Evolutionary conservation across 1,140 invertebrate species (phyloP).

Genomic region (Pseudomyrmex pallidus): DNA sequence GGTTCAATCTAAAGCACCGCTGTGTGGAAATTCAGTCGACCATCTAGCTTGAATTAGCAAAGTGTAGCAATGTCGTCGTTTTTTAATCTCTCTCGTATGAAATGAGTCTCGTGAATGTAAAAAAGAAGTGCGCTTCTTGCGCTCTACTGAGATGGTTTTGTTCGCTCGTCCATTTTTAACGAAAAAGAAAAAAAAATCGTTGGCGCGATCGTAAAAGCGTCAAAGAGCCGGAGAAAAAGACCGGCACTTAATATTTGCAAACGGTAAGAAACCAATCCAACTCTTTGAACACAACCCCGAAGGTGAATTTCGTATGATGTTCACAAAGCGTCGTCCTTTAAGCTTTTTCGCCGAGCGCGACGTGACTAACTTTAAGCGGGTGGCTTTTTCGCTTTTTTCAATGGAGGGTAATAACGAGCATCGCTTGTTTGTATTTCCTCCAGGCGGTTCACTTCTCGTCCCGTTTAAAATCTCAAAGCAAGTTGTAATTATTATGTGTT

Average conservation of each 20-base stretch:
- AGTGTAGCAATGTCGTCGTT: neutral
- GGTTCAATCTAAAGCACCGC: neutral
- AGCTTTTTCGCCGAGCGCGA: slow-evolving; percentile 4
- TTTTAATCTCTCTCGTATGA: slow-evolving; percentile 29
- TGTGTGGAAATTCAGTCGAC: neutral
- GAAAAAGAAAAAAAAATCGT: neutral
- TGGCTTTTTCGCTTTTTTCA: slow-evolving; percentile 5
- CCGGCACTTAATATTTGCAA: slow-evolving; percentile 44
- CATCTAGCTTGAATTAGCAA: slow-evolving; percentile 15
- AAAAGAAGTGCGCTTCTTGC: neutral
- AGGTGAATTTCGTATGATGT: slow-evolving; percentile 16
- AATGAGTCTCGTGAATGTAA: slow-evolving; percentile 11
- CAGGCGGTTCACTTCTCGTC: neutral
- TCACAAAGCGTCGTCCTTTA: neutral
- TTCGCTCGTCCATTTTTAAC: neutral
- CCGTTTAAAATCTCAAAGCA: neutral
- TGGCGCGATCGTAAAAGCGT: slow-evolving; percentile 30
- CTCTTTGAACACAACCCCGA: slow-evolving; percentile 3
- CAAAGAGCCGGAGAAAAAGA: slow-evolving; percentile 1
- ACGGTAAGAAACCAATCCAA: slow-evolving; percentile 5
- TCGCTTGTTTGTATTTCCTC: slow-evolving; percentile 6
- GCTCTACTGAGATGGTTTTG: neutral
- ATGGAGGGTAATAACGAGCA: slow-evolving; percentile 3
- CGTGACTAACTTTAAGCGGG: slow-evolving; percentile 13
- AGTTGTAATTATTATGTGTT: neutral